These are phyloP conservation scores for Typhlichthys subterraneus DNA, from an alignment of 2,797 vertebrate genomes.

Conservation along the genomic window DNA sequence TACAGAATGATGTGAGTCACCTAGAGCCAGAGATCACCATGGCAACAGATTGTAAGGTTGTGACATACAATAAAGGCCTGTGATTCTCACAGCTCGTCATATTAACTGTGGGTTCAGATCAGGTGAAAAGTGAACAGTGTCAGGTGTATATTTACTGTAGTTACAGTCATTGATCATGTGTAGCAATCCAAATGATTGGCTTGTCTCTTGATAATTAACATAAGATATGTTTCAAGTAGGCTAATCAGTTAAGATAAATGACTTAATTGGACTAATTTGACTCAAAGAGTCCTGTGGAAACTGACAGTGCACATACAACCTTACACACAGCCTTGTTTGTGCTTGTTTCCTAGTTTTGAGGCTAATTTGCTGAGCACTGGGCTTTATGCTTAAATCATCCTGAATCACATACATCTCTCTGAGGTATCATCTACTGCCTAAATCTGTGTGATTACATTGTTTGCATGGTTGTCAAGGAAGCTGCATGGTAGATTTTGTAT, in stretches of 20 bases:
- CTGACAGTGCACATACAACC: too few relatives aligned
- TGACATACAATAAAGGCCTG: constrained; percentile 93
- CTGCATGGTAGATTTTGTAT: constrained; percentile 43
- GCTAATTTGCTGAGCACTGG: background rate
- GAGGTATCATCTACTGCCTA: constrained; percentile 37
- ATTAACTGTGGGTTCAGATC: too few relatives aligned
- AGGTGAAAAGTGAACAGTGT: background rate
- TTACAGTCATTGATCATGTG: constrained; percentile 1
- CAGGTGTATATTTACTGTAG: background rate
- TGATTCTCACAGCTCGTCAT: constrained; percentile 53
- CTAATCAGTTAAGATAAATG: background rate
- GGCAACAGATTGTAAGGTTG: constrained; percentile 81
- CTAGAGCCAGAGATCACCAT: constrained; percentile 88
- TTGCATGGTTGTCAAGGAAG: constrained; percentile 61
- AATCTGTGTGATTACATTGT: constrained; percentile 56
- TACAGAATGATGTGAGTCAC: constrained; percentile 83
- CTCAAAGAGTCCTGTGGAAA: too few relatives aligned
- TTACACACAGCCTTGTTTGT: too few relatives aligned
- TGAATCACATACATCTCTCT: constrained; percentile 39
- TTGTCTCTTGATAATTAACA: background rate
- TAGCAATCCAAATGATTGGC: background rate
- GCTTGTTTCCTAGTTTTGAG: background rate
- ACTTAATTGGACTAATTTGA: background rate
- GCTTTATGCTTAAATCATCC: constrained; percentile 5
- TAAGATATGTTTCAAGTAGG: background rate